phyloP scores from a whole-genome alignment of 1,140 invertebrate genomes.

The Temnothorax nylanderi region DNA sequence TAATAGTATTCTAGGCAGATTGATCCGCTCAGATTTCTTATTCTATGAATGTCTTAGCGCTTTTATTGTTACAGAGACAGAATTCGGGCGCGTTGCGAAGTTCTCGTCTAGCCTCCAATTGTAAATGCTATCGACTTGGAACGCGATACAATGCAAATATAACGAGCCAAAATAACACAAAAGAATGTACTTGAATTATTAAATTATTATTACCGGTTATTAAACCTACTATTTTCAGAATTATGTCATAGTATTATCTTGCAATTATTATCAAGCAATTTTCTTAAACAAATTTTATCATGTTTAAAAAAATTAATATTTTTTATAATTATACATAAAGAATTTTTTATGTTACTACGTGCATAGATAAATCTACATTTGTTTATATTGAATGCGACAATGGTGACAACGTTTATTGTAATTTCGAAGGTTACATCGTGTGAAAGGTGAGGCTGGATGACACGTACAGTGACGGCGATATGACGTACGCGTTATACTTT shows the following conservation, averaged over 20 bases:
- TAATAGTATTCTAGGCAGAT: background rate
- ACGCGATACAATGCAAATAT: background rate
- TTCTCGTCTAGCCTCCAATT: background rate
- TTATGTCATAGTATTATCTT: background rate
- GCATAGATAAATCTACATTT: constrained; percentile 11
- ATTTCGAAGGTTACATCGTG: background rate
- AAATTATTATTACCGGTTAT: background rate
- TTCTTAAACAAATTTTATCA: background rate
- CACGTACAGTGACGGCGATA: constrained; percentile 58
- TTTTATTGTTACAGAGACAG: background rate
- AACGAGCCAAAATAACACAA: background rate
- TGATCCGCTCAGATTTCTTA: background rate
- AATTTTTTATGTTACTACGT: background rate
- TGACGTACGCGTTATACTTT: constrained; percentile 57
- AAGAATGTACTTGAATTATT: background rate
- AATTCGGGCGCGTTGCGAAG: background rate
- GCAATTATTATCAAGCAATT: background rate
- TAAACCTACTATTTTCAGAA: background rate
- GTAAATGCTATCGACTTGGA: background rate
- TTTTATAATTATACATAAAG: background rate
- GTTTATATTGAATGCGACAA: background rate
- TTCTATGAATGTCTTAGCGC: background rate
- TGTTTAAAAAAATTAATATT: background rate
- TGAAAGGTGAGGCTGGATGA: constrained; percentile 19
- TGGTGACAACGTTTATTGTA: background rate